phyloP scores from a whole-genome alignment of 2,888 invertebrate genomes.

The Rhaphigaster nebulosa region DNA sequence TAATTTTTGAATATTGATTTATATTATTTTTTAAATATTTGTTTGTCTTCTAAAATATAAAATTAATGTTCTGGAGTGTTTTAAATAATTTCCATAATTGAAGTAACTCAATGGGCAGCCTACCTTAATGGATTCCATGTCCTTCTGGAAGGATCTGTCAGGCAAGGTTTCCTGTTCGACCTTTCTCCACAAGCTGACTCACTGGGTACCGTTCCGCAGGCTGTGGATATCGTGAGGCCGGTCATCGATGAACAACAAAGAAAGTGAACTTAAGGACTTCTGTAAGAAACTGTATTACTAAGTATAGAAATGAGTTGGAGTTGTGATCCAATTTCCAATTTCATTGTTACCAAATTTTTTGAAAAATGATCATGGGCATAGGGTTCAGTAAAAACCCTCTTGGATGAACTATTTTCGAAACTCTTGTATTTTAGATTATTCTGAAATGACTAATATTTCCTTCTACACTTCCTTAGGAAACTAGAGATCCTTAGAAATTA shows the following conservation, averaged over 20 bases:
- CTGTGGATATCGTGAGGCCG: not conserved
- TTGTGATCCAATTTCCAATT: too few species aligned
- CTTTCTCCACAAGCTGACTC: conserved; percentile 21
- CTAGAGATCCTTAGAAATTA: too few species aligned
- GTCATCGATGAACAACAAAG: not conserved
- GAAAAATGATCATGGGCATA: too few species aligned
- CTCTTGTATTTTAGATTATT: too few species aligned
- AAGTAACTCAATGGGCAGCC: not conserved
- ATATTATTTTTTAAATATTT: too few species aligned
- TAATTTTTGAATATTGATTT: too few species aligned
- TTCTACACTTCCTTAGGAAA: too few species aligned
- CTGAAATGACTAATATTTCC: too few species aligned
- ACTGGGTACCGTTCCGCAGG: not conserved
- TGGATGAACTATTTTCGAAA: too few species aligned
- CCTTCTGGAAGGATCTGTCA: conserved; percentile 10
- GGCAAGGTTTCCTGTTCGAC: conserved; percentile 8
- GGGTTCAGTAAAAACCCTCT: too few species aligned
- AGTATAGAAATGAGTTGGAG: too few species aligned
- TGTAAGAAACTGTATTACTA: not conserved
- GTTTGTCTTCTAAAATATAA: not conserved
- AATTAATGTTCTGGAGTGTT: not conserved
- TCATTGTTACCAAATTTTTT: too few species aligned
- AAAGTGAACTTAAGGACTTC: not conserved
- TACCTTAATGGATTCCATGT: not conserved
- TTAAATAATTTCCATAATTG: not conserved